Percentiles rank a stretch among this genome's conserved stretches.
phyloP scores from a whole-genome alignment of 2,888 invertebrate species.

The Andrena praecox region DNA sequence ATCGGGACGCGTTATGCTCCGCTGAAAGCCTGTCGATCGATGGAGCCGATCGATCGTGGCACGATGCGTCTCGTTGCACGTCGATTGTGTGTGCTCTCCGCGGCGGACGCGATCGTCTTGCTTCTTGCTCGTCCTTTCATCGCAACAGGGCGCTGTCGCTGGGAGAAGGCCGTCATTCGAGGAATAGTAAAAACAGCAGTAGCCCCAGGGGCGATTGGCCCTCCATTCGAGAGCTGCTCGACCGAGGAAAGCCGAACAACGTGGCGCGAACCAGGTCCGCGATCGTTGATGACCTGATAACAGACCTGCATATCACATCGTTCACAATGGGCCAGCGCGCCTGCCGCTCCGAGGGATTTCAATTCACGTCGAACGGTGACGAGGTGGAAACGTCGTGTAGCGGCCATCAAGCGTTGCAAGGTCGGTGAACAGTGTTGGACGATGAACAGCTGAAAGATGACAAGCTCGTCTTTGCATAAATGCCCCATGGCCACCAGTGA shows the following conservation, averaged over 20 bases:
- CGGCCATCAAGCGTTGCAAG: conserved; percentile 21
- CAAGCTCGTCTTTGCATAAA: conserved; percentile 32
- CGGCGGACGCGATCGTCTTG: conserved; percentile 22
- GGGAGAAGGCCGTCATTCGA: conserved; percentile 34
- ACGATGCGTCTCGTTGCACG: conserved; percentile 42
- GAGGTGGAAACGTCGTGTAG: conserved; percentile 3
- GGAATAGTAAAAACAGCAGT: conserved; percentile 45
- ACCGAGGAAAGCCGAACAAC: conserved; percentile 37
- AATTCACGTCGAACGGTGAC: conserved; percentile 20
- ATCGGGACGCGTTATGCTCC: conserved; percentile 38
- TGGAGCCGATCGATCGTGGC: conserved; percentile 58
- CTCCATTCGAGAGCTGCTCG: background rate
- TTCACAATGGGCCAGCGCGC: conserved; percentile 14
- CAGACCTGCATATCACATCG: conserved; percentile 13
- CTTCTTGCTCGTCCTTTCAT: background rate
- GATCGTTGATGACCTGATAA: conserved; percentile 38
- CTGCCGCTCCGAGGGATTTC: conserved; percentile 1
- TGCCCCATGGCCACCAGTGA: background rate
- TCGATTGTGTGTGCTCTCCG: conserved; percentile 27
- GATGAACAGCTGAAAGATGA: conserved; percentile 9
- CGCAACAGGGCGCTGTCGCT: conserved; percentile 9
- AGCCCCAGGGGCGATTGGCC: conserved; percentile 25
- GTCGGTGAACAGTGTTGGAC: conserved; percentile 22
- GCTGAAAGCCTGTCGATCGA: conserved; percentile 38
- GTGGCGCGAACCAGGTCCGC: conserved; percentile 31